Conservation (phyloP, 64 coral and sea anemone species). For the Actinia equina region DNA sequence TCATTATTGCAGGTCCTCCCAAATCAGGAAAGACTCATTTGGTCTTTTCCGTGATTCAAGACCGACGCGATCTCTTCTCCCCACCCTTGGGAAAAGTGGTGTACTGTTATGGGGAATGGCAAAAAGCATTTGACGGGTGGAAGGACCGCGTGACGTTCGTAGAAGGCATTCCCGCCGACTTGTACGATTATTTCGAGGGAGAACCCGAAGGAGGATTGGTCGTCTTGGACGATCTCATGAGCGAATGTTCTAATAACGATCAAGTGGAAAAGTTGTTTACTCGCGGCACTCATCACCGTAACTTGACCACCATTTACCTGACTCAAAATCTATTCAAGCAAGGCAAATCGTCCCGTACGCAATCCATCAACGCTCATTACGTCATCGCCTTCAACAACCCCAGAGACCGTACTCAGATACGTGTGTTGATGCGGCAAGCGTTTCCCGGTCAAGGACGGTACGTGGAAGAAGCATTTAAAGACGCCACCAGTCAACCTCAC, state of each 20-base stretch:
- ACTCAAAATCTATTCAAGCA: slow-evolving; percentile 32
- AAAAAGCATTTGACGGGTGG: background rate
- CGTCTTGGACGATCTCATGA: slow-evolving; percentile 41
- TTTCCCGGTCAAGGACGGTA: background rate
- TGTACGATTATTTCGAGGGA: slow-evolving; percentile 24
- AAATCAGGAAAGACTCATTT: background rate
- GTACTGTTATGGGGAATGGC: background rate
- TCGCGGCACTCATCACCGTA: slow-evolving; percentile 35
- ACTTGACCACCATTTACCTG: slow-evolving; percentile 22
- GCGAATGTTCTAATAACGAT: slow-evolving; percentile 20
- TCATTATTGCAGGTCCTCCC: background rate
- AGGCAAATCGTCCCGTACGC: slow-evolving; percentile 25
- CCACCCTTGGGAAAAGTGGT: background rate
- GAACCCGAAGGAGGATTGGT: slow-evolving; percentile 13
- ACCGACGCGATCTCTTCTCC: background rate
- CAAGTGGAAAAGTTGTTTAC: slow-evolving; percentile 19
- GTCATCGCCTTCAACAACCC: background rate
- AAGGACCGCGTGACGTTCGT: background rate
- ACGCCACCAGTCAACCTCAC: background rate
- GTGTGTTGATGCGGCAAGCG: background rate
- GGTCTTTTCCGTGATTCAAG: background rate
- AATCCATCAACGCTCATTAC: slow-evolving; percentile 8
- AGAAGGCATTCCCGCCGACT: slow-evolving; percentile 5
- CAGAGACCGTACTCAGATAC: background rate
- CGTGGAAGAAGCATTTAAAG: background rate